Evolutionary conservation across 2,888 invertebrate species (phyloP), one percentile per base, ranked within the genome.

Genomic region (Lycia hirtaria): DNA sequence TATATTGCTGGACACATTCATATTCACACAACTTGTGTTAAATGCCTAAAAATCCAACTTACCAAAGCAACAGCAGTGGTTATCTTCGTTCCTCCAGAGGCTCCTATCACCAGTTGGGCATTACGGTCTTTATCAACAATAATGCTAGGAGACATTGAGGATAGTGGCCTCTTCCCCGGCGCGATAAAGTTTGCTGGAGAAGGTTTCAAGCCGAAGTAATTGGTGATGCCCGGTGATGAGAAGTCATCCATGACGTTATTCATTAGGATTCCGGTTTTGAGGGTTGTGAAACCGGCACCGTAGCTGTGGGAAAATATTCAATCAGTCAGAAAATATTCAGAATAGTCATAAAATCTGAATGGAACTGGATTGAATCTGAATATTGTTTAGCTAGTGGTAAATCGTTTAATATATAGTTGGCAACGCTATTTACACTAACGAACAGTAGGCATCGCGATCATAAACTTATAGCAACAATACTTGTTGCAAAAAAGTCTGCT

Each of bases 171-270:
- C 81, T 98, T 98, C 45, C 95, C 94, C 0, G 97, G 96, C 41
- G 82, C 88, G 65, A 98, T 96, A 74, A 94, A 95, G 88, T 98
- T 98, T 6, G 95, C 94, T 0, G 95, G 94, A 0, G 97, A 96
- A 0, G 97, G 96, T 43, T 95, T 94, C 9, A 97, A 68, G 1
- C 93, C 94, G 79, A 96, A 97, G 60, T 88, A 94, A 75, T 95
- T 95, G 0, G 93, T 90, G 56, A 95, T 93, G 20, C 95, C 94
- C 0, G 96, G 96, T 0, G 96, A 94, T 0, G 97, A 96, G 83
- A 99, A 99, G 79, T 99, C 99, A 69, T 98, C 97, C 97, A 99
- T 98, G 62, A 97, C 97, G 80, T 98, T 96, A 84, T 99, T 99
- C 83, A 97, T 95, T n/a, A 99, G 92, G 17, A 99, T 96, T 0